These are phyloP conservation scores for Mamestra configurata DNA, from an alignment of 1,140 invertebrate genomes.

Conservation along the genomic window DNA sequence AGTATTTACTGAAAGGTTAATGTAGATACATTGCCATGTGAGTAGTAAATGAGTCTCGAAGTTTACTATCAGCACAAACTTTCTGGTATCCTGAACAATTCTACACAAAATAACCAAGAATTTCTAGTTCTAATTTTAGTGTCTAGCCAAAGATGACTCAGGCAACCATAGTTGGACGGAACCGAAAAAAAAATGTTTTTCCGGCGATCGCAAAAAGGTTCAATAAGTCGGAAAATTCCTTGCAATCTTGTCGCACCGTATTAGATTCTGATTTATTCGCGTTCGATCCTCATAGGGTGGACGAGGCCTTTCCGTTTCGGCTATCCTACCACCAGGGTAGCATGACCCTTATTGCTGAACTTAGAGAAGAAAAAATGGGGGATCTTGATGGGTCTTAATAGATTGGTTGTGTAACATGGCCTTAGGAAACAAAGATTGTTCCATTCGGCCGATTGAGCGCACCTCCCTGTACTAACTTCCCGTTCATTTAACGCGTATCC, in stretches of 20 bases:
- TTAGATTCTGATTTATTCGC: constrained; percentile 85
- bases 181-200: constrained; percentile 40
- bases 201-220: constrained; percentile 71
- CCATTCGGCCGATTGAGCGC: constrained; percentile 82
- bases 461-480: constrained; percentile 85
- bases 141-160: constrained; percentile 17
- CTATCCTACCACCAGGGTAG: constrained; percentile 62
- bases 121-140: constrained; percentile 11
- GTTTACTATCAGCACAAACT: background rate
- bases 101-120: background rate
- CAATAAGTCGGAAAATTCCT: constrained; percentile 84
- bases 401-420: constrained; percentile 74
- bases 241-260: constrained; percentile 80
- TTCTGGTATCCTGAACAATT: too few relatives aligned
- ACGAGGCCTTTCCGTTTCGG: constrained; percentile 70
- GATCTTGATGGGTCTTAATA: constrained; percentile 68
- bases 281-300: constrained; percentile 72
- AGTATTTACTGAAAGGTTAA: too few relatives aligned
- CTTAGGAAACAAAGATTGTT: constrained; percentile 85
- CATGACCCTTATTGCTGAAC: constrained; percentile 61
- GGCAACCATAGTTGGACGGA: background rate
- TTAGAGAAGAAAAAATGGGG: constrained; percentile 57
- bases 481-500: constrained; percentile 85
- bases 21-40: too few relatives aligned
- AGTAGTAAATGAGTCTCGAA: too few relatives aligned